Conservation (phyloP, 2,797 vertebrate species). For the Neosilurus hyrtlii region DNA sequence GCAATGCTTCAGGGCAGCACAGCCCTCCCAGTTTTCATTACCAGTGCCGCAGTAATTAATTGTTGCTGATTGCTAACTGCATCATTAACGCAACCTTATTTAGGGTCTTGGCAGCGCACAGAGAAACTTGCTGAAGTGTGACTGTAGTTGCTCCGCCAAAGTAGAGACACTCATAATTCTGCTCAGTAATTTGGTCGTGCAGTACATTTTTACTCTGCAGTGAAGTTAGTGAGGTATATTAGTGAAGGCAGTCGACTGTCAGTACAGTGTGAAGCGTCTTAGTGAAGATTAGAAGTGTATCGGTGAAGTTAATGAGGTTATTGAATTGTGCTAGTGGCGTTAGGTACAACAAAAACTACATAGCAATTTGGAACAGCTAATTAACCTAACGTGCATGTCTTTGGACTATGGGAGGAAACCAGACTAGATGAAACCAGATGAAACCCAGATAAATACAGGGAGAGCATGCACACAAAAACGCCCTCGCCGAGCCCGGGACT, state of each 20-base stretch:
- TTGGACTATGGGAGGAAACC: no score
- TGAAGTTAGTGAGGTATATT: not conserved
- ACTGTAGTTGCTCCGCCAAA: not conserved
- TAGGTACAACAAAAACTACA: no score
- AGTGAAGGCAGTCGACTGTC: not conserved
- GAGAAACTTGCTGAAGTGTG: slow-evolving; percentile 24
- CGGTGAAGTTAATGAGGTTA: no score
- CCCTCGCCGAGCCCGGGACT: no score
- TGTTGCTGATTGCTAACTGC: slow-evolving; percentile 30
- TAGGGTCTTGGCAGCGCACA: slow-evolving; percentile 40
- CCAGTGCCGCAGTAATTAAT: slow-evolving; percentile 31
- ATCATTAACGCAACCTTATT: slow-evolving; percentile 30
- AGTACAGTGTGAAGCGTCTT: not conserved
- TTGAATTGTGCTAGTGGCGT: not conserved
- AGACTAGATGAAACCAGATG: no score
- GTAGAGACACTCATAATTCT: not conserved
- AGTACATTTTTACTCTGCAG: not conserved
- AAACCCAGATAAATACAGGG: no score
- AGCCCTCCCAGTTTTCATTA: slow-evolving; percentile 2
- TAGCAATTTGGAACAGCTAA: no score
- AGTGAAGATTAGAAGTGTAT: not conserved
- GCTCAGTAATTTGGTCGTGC: not conserved
- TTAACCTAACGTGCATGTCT: no score
- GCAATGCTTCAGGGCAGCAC: not conserved
- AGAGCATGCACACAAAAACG: no score